Base-by-base conservation (phyloP, 2,888 invertebrate genomes). In the Sycophila texana region DNA sequence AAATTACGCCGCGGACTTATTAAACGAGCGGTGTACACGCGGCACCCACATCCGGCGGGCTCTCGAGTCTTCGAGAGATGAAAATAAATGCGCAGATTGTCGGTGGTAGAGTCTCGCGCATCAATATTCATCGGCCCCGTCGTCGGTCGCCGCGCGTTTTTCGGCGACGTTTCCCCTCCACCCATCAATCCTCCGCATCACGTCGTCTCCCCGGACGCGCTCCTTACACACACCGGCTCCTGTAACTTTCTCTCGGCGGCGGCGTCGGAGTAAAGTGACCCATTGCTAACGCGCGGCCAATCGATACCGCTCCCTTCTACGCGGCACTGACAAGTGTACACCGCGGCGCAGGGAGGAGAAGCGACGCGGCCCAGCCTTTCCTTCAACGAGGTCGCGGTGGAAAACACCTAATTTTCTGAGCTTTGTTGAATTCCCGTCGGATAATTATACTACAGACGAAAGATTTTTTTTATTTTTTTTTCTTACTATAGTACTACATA, bases 281-380 rank as follows among this genome's bases (percentile, higher is more conserved):
- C 82, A 85, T 85, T 84, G 85, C 83, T 81, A 84, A 79, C 78
- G 74, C 51, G 72, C 65, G 83, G 78, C 82, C 82, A 84, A 86
- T 86, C 85, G 83, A 86, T 85, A 81, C 71, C 26, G 20, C 67
- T 74, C 81, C 83, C 81, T 84, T 84, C 84, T 84, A 83, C 63
- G 30, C 63, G 82, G 82, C 84, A 81, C 77, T 84, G 84, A 83
- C 86, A 84, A 79, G 72, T 72, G 83, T 79, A 81, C 68, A 81
- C 73, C 80, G 82, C 82, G 72, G 70, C 22, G 74, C 39, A 39
- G 39, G 7, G 77, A 74, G 75, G 61, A 74, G 71, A 30, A 30
- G 65, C 7, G 49, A 22, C 60, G 39, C 7, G 5, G 39, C 39
- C 39, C 39, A 39, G 10, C 39, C 39, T 39, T 39, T 10, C 61